These are phyloP conservation scores for Scatophagus argus DNA, from an alignment of 2,113 vertebrate species.

Conservation along the genomic window DNA sequence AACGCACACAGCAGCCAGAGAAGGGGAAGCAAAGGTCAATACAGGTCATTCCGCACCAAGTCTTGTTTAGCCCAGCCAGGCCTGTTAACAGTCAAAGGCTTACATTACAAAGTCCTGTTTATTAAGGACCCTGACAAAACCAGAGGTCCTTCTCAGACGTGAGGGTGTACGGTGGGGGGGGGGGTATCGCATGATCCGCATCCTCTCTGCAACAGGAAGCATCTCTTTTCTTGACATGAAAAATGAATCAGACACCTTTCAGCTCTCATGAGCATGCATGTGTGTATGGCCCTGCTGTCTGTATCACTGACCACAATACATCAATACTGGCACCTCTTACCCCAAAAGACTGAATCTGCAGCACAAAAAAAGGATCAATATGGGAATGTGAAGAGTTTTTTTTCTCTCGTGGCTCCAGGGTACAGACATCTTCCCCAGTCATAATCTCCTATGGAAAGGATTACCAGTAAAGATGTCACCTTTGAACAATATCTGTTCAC, in stretches of 20 bases:
- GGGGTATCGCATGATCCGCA: constrained; percentile 46
- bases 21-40: constrained; percentile 79
- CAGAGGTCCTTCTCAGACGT: constrained; percentile 44
- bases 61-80: constrained; percentile 39
- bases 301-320: constrained; percentile 56
- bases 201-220: constrained; percentile 59
- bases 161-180: neutral
- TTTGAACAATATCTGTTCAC: constrained; percentile 22
- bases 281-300: constrained; percentile 30
- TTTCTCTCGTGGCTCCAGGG: neutral
- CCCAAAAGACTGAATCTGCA: constrained; percentile 20
- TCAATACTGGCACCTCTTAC: constrained; percentile 50
- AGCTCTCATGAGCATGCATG: constrained; percentile 21
- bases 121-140: constrained; percentile 70
- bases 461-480: constrained; percentile 44
- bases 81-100: constrained; percentile 58
- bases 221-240: constrained; percentile 62
- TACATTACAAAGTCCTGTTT: constrained; percentile 73
- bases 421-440: constrained; percentile 9
- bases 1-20: constrained; percentile 47
- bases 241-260: constrained; percentile 68
- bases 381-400: constrained; percentile 20
- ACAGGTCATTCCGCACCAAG: constrained; percentile 7
- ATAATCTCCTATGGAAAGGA: constrained; percentile 21
- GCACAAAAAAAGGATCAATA: constrained; percentile 54